Evolutionary conservation across 2,888 invertebrate genomes (phyloP).

Genomic region (Agrotis segetum): DNA sequence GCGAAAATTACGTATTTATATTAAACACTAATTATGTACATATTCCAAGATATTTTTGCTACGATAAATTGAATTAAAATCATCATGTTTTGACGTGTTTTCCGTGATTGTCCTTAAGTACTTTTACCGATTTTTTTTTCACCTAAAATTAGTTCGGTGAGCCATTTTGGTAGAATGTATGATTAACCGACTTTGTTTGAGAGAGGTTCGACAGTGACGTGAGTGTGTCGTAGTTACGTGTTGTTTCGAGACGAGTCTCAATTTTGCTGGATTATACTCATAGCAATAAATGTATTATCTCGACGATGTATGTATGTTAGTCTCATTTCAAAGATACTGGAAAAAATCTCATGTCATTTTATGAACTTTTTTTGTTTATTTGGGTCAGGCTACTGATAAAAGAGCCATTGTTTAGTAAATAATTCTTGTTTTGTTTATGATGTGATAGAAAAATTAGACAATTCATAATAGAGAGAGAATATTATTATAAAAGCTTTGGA

Average conservation of each 20-base stretch:
- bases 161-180: constrained; percentile 30
- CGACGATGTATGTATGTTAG: background rate
- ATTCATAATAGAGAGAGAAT: too few relatives aligned
- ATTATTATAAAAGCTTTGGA: too few relatives aligned
- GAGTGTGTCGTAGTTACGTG: constrained; percentile 24
- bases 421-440: background rate
- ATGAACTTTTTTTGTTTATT: background rate
- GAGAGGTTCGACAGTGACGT: constrained; percentile 25
- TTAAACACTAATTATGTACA: constrained; percentile 84
- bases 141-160: constrained; percentile 31
- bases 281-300: constrained; percentile 34
- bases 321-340: constrained; percentile 24
- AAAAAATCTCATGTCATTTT: constrained; percentile 27
- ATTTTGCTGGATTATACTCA: constrained; percentile 4
- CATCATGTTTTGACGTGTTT: constrained; percentile 61
- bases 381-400: background rate
- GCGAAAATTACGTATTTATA: constrained; percentile 82
- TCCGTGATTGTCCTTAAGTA: constrained; percentile 37
- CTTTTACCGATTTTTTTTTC: constrained; percentile 18
- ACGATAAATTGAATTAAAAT: constrained; percentile 70
- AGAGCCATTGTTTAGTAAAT: background rate
- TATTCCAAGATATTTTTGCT: constrained; percentile 76
- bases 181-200: constrained; percentile 41
- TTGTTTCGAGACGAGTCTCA: constrained; percentile 27
- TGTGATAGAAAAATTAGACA: background rate